Percentiles rank a stretch among this genome's conserved stretches.
Evolutionary conservation across 2,888 invertebrate genomes (phyloP).

Genomic region (Apodemia hepburni): DNA sequence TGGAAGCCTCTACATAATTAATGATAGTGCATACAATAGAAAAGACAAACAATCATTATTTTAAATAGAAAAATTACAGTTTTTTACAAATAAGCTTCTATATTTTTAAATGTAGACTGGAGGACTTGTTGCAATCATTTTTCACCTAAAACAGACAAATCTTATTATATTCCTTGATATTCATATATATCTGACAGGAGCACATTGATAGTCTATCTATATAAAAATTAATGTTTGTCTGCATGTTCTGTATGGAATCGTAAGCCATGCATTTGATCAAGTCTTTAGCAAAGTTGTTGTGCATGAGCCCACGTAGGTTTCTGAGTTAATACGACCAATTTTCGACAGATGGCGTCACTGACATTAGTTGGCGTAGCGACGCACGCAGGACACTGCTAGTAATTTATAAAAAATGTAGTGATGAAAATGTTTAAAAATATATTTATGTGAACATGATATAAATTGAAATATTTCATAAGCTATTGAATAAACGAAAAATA

Average conservation of each 20-base stretch:
- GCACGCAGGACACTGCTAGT: no score
- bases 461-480: no score
- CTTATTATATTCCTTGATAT: neutral
- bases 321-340: no score
- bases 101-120: constrained; percentile 37
- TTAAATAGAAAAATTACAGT: constrained; percentile 31
- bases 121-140: constrained; percentile 58
- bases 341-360: no score
- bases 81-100: constrained; percentile 33
- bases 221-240: no score
- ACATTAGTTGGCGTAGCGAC: no score
- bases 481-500: no score
- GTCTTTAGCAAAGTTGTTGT: no score
- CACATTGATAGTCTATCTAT: neutral
- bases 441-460: neutral
- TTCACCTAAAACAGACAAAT: constrained; percentile 67
- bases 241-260: no score
- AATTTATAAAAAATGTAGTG: neutral
- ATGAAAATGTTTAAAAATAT: neutral
- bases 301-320: no score
- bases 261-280: no score
- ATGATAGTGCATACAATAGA: constrained; percentile 24
- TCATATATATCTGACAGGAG: neutral
- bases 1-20: constrained; percentile 77
- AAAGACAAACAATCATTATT: constrained; percentile 20